Evolutionary conservation across 2,888 invertebrate species (phyloP), one percentile per base, ranked within the genome.

Genomic region (Balanococcus diminutus): DNA sequence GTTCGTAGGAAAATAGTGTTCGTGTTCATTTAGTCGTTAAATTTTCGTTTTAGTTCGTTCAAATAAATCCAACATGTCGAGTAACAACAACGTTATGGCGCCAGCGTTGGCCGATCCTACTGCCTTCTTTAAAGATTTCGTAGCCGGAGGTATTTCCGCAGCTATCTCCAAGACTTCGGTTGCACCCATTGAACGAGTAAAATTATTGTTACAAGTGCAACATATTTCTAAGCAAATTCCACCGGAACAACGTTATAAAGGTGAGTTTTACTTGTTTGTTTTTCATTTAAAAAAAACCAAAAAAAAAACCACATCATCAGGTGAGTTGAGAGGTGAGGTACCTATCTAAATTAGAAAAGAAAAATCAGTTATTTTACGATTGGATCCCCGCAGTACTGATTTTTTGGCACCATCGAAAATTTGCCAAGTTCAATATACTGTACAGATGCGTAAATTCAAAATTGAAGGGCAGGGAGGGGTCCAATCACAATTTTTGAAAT

Each of bases 171-270:
- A 98, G 90, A 98, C 98, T 79, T 94, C 95, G 67, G 96, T 97
- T 87, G 98, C 98, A 22, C 98, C 98, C 86, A 98, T 98, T 89
- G 98, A 98, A 91, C 93, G 98, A 90, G 97, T 98, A 81, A 98
- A 98, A 91, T 92, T 98, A 88, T 93, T 98, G 87, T 92, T 98
- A 88, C 98, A 98, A 91, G 97, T 98, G 88, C 98, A 98, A 91
- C 96, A 96, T 91, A 95, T 96, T 88, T 96, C 95, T 89, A 97
- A 96, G 91, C 96, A 97, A 91, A 96, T 97, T 89, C 88, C 95
- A 6, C 93, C 93, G 88, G 95, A 95, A 88, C 92, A 96, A 89
- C 95, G 95, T 89, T 99, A 99, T 92, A 98, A 98, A 93, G 95
- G 95, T 95, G 89, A 25, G n/a, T n/a, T n/a, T n/a, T n/a, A n/a